Evolutionary conservation across 2,113 vertebrate species (phyloP), one percentile per base, ranked within the genome.

Genomic region (Bujurquina vittata): DNA sequence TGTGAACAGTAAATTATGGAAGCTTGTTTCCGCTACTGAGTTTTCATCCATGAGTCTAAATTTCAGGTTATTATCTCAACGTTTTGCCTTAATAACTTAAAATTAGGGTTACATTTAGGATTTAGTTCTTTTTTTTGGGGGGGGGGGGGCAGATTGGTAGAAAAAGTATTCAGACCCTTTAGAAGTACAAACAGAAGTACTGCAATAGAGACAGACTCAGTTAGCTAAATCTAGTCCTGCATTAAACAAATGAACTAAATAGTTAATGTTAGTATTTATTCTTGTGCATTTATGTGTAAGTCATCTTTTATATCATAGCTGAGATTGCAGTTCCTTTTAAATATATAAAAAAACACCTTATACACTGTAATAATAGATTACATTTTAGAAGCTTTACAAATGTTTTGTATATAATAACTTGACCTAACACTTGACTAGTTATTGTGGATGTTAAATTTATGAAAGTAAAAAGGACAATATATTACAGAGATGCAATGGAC

Each of bases 291-390:
- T 72, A 29, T 4, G 17, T n/a, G 29, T 20, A 72, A 31, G 6
- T 31, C 0, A 17, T 52, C 3, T 52, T 72, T 72, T 12, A 69
- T 69, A 23, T 23, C 22, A 0, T 31, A 52, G 0, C 43, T 69
- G 46, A 49, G 65, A 10, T 4, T 69, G 9, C 22, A 49, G 43
- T 15, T 69, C 23, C 29, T 69, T 69, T 15, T 49, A 17, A 12
- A 43, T 43, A 12, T 11, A 12, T n/a, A n/a, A n/a, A n/a, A n/a
- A n/a, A n/a, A n/a, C 3, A 4, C 10, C 43, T 17, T 49, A 31
- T 52, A 31, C 29, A 8, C 9, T 31, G 23, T 69, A 49, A 69
- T 0, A 0, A 0, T 3, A 43, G 0, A 46, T 46, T 52, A 5
- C 20, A 72, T 72, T 12, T 72, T 6, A 37, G 37, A n/a, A 62